phyloP scores from a whole-genome alignment of 2,113 vertebrate species.

The Mixornis gularis region DNA sequence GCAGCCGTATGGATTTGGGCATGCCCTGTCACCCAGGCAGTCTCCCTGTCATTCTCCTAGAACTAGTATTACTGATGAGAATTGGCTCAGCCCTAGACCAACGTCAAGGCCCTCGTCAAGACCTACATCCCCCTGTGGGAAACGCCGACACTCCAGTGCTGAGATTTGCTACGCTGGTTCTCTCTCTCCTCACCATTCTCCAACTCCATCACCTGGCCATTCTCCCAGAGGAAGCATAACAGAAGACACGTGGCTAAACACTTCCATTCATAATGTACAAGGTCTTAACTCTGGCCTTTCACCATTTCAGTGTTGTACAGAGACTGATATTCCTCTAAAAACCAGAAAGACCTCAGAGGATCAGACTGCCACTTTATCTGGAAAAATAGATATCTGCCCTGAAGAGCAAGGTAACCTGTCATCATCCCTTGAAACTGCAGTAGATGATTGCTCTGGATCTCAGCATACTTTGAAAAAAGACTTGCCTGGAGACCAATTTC shows the following conservation, averaged over 20 bases:
- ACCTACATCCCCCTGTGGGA: slow-evolving; percentile 94
- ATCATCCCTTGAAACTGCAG: slow-evolving; percentile 84
- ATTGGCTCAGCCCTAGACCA: slow-evolving; percentile 93
- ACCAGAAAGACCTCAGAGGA: slow-evolving; percentile 97
- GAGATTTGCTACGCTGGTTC: slow-evolving; percentile 91
- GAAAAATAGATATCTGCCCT: slow-evolving; percentile 84
- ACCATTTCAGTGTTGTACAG: slow-evolving; percentile 89
- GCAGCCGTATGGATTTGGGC: slow-evolving; percentile 81
- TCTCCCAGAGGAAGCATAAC: slow-evolving; percentile 93
- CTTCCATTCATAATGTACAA: slow-evolving; percentile 73
- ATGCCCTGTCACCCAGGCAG: slow-evolving; percentile 87
- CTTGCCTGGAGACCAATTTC: slow-evolving; percentile 89
- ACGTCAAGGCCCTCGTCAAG: slow-evolving; percentile 91
- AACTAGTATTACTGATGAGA: slow-evolving; percentile 96
- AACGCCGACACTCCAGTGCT: slow-evolving; percentile 94
- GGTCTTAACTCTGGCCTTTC: slow-evolving; percentile 76
- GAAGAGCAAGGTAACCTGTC: slow-evolving; percentile 88
- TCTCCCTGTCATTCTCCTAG: slow-evolving; percentile 95
- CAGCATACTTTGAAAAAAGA: slow-evolving; percentile 91
- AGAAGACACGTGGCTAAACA: slow-evolving; percentile 90
- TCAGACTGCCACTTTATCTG: slow-evolving; percentile 81
- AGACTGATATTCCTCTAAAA: slow-evolving; percentile 94
- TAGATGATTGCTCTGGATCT: slow-evolving; percentile 81
- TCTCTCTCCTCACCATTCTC: slow-evolving; percentile 93
- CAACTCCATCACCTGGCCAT: slow-evolving; percentile 89